Evolutionary conservation across 2,888 invertebrate species (phyloP).

Genomic region (Ellobium chinense): DNA sequence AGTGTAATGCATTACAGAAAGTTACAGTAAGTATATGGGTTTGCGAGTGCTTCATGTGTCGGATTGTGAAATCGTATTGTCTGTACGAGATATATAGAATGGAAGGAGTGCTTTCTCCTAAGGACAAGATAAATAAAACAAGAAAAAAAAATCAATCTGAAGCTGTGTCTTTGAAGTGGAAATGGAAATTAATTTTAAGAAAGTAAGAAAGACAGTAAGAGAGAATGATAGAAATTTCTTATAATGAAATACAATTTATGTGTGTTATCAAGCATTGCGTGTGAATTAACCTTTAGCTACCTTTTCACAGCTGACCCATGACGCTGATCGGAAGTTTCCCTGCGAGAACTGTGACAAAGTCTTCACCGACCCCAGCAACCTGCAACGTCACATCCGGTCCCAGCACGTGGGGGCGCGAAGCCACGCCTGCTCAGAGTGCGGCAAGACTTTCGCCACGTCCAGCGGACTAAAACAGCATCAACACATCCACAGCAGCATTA

Average conservation of each 20-base stretch:
- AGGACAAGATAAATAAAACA: too few relatives aligned
- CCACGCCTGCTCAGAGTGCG: constrained; percentile 98
- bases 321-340: constrained; percentile 86
- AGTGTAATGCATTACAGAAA: too few relatives aligned
- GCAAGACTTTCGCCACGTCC: constrained; percentile 98
- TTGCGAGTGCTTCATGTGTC: too few relatives aligned
- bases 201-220: too few relatives aligned
- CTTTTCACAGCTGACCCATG: constrained; percentile 65
- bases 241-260: not conserved
- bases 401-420: constrained; percentile 97
- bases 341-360: constrained; percentile 87
- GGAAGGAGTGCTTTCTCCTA: too few relatives aligned
- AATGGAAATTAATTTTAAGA: not conserved
- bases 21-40: too few relatives aligned
- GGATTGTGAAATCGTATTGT: too few relatives aligned
- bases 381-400: constrained; percentile 96
- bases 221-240: too few relatives aligned
- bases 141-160: too few relatives aligned
- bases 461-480: constrained; percentile 99
- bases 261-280: not conserved
- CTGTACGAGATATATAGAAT: too few relatives aligned
- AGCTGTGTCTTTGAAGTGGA: not conserved
- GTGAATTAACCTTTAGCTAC: not conserved
- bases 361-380: constrained; percentile 97
- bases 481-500: constrained; percentile 98